Evolutionary conservation across 2,888 invertebrate species (phyloP), one percentile per base, ranked within the genome.

Genomic region (Arrhopalites spinosus): DNA sequence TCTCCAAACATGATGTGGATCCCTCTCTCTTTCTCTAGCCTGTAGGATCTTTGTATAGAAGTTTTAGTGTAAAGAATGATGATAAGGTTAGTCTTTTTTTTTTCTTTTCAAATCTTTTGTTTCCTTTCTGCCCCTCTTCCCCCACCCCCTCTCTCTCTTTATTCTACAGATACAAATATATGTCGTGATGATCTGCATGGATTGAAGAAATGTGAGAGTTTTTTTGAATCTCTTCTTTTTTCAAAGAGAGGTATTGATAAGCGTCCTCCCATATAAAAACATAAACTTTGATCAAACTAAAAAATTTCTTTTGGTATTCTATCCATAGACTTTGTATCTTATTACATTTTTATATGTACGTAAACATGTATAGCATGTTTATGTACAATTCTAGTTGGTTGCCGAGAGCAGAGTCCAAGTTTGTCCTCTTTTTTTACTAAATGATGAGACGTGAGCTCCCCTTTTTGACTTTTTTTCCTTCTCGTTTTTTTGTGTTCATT

Each of bases 221-320:
- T 64, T 25, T 30, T 25, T 64, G 13, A 64, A 17, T 17, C 29
- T 64, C 15, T 17, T 50, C 17, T 15, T 8, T 8, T 3, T 15
- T 8, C 15, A n/a, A n/a, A 50, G 17, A 50, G n/a, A 50, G 27
- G 64, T 67, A 67, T 67, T 25, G 67, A 67, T 43, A 67, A 30
- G 11, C 15, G 25, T n/a, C 43, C 45, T 67, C 45, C 5, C 45
- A 67, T 67, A 45, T 15, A 25, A 45, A 67, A 67, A 67, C 67
- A 45, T 45, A 64, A 64, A 64, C 64, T 64, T 64, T 30, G 36
- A 64, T 36, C 30, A 64, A 43, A 64, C n/a, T n/a, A n/a, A n/a
- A n/a, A n/a, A n/a, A n/a, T n/a, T n/a, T n/a, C n/a, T n/a, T n/a
- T n/a, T n/a, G n/a, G n/a, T n/a, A n/a, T n/a, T n/a, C n/a, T n/a